Percentiles rank a stretch among this genome's conserved stretches.
phyloP scores from a whole-genome alignment of 2,797 vertebrate species.

The Kryptopterus vitreolus region DNA sequence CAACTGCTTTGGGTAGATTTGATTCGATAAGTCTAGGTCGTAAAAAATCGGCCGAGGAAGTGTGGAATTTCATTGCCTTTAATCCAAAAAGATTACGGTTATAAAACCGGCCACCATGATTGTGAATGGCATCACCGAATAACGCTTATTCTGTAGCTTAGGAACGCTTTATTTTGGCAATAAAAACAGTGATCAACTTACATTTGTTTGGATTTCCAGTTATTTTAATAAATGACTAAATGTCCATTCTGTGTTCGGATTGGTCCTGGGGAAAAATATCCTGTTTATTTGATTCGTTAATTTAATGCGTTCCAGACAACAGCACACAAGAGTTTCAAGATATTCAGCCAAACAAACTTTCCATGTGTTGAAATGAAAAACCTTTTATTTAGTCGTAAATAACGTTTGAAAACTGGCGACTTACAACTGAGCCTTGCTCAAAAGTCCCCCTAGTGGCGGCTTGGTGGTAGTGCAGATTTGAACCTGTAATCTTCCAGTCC shows the following conservation, averaged over 20 bases:
- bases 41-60: constrained; percentile 13
- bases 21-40: constrained; percentile 18
- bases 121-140: constrained; percentile 23
- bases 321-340: neutral
- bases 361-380: neutral
- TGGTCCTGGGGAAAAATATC: neutral
- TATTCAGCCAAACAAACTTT: neutral
- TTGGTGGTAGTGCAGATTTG: no score
- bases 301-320: neutral
- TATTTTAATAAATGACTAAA: neutral
- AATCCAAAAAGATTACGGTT: constrained; percentile 10
- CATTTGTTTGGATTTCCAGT: constrained; percentile 53
- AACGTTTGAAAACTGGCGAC: no score
- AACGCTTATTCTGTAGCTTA: constrained; percentile 35
- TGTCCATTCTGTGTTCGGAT: no score
- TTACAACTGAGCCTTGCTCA: no score
- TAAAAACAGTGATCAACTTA: constrained; percentile 78
- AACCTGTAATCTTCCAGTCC: no score
- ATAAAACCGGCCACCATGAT: constrained; percentile 29
- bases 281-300: no score
- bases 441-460: no score
- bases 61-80: constrained; percentile 19
- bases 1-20: constrained; percentile 1
- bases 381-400: no score
- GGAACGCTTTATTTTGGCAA: constrained; percentile 73